Evolutionary conservation across 1,140 invertebrate species (phyloP).

Genomic region (Ostrea denselamellosa): DNA sequence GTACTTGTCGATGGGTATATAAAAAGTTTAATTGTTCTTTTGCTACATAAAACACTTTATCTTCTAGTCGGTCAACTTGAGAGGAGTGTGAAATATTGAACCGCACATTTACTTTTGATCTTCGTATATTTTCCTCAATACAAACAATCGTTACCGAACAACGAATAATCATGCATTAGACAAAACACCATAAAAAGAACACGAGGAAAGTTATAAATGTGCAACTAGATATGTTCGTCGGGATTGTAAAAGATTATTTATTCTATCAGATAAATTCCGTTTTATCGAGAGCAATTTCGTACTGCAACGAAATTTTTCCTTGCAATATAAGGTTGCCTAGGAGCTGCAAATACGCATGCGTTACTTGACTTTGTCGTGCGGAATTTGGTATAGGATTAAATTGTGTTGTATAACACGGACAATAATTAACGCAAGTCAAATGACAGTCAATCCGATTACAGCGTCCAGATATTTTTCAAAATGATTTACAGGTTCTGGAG

Average conservation of each 20-base stretch:
- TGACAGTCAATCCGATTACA: background rate
- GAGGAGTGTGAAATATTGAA: background rate
- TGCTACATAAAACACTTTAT: background rate
- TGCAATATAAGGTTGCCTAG: slow-evolving; percentile 15
- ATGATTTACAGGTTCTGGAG: background rate
- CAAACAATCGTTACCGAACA: slow-evolving; percentile 22
- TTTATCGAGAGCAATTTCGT: slow-evolving; percentile 28
- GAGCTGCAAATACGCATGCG: background rate
- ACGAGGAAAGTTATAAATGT: slow-evolving; percentile 21
- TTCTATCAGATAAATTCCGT: slow-evolving; percentile 1
- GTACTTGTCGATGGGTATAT: background rate
- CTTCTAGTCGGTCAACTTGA: background rate
- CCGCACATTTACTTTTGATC: background rate
- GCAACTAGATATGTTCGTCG: background rate
- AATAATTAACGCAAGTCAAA: background rate
- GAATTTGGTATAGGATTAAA: background rate
- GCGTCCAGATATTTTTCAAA: background rate
- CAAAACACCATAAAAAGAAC: slow-evolving; percentile 11
- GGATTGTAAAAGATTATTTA: background rate
- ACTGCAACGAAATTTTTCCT: slow-evolving; percentile 10
- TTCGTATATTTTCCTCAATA: background rate
- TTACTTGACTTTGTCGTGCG: background rate
- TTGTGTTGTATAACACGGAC: background rate
- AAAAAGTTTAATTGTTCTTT: slow-evolving; percentile 34
- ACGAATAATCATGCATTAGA: background rate